phyloP scores from a whole-genome alignment of 2,797 vertebrate genomes.

The Petrocephalus schoutedeni region DNA sequence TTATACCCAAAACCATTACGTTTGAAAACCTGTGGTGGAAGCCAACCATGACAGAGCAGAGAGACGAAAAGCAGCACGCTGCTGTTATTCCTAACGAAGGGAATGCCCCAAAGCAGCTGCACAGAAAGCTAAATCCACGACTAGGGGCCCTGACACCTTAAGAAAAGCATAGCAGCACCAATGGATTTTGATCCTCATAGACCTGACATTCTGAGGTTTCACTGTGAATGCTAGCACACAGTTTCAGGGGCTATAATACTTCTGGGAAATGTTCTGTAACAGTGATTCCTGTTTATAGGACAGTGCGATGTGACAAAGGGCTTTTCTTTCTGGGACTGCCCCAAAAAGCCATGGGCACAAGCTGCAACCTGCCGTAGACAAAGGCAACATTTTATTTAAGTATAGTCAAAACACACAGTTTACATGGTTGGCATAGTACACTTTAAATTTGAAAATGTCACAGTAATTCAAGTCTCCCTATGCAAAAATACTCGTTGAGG shows the following conservation, averaged over 20 bases:
- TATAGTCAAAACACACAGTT: neutral
- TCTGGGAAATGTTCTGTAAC: neutral
- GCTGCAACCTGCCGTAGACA: neutral
- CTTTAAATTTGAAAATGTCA: neutral
- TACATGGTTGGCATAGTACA: too few relatives aligned
- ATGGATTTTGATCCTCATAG: neutral
- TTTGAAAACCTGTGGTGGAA: neutral
- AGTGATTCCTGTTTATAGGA: neutral
- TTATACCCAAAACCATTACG: neutral
- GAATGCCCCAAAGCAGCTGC: neutral
- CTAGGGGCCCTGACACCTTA: neutral
- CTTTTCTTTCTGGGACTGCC: neutral
- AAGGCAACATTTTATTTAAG: neutral
- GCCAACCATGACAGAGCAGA: neutral
- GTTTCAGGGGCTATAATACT: neutral
- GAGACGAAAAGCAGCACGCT: neutral
- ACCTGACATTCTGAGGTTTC: neutral
- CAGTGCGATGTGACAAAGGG: neutral
- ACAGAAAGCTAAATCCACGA: neutral
- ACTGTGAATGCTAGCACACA: neutral
- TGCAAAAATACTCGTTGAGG: neutral
- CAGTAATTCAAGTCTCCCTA: neutral
- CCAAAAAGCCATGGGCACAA: neutral
- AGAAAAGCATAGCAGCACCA: neutral
- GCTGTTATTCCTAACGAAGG: neutral